Evolutionary conservation across 35 echinoderm and acorn worm genomes (phyloP).

Genomic region (Acanthaster planci): DNA sequence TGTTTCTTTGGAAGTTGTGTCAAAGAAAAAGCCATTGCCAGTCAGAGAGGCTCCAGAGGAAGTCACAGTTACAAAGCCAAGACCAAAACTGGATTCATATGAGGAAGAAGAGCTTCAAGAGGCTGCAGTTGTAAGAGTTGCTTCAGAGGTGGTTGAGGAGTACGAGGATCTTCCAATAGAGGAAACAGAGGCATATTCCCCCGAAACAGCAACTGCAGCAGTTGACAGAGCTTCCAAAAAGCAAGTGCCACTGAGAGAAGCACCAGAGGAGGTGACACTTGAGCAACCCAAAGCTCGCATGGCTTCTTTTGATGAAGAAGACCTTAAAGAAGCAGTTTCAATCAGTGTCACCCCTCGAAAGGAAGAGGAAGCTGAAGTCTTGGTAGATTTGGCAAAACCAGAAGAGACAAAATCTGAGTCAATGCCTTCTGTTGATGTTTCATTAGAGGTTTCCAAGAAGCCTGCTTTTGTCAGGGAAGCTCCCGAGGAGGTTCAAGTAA

Average conservation of each 20-base stretch:
- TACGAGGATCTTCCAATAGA: conserved; percentile 9
- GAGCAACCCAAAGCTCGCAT: neutral
- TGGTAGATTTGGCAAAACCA: neutral
- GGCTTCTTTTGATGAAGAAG: conserved; percentile 38
- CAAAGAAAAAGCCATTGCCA: conserved; percentile 4
- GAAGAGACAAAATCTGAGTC: conserved; percentile 26
- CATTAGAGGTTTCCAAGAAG: conserved; percentile 5
- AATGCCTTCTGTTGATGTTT: conserved; percentile 4
- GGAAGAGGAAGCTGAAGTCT: conserved; percentile 31
- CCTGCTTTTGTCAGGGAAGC: conserved; percentile 7
- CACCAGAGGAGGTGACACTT: conserved; percentile 5
- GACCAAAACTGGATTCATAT: conserved; percentile 19
- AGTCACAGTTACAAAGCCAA: neutral
- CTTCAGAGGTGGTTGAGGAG: neutral
- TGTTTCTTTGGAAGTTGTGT: conserved; percentile 7
- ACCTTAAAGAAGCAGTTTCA: conserved; percentile 52
- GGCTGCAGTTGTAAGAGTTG: neutral
- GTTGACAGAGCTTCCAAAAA: conserved; percentile 33
- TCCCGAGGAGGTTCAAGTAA: conserved; percentile 4
- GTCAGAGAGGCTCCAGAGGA: conserved; percentile 30
- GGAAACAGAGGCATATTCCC: neutral
- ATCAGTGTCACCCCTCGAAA: neutral
- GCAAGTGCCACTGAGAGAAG: conserved; percentile 9
- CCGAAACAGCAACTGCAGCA: conserved; percentile 19
- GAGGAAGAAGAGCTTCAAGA: conserved; percentile 20